phyloP scores from a whole-genome alignment of 2,797 vertebrate species.

The Acestrorhynchus altus region DNA sequence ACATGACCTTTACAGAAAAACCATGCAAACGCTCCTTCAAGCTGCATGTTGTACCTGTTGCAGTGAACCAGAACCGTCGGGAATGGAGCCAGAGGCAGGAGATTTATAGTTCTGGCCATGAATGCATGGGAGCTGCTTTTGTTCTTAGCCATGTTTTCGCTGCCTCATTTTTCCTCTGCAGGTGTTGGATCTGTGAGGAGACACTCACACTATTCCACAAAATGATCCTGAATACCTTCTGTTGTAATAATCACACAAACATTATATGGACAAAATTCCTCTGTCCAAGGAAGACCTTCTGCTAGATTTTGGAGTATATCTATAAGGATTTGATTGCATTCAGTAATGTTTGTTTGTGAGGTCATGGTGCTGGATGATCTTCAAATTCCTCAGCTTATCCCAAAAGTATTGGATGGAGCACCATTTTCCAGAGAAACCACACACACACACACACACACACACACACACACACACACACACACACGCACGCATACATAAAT shows the following conservation, averaged over 20 bases:
- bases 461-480: too few relatives aligned
- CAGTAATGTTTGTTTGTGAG: too few relatives aligned
- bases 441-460: too few relatives aligned
- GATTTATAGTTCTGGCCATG: slow-evolving; percentile 53
- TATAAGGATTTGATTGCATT: too few relatives aligned
- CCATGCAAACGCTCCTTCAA: slow-evolving; percentile 40
- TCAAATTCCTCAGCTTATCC: too few relatives aligned
- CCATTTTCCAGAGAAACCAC: too few relatives aligned
- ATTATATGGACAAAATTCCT: slow-evolving; percentile 32
- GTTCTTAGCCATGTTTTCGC: slow-evolving; percentile 45
- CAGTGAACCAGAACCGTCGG: slow-evolving; percentile 44
- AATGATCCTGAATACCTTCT: slow-evolving; percentile 21
- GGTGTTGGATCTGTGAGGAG: slow-evolving; percentile 48
- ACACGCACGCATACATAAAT: too few relatives aligned
- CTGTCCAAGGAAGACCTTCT: too few relatives aligned
- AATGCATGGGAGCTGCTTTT: slow-evolving; percentile 48
- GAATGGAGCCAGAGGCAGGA: slow-evolving; percentile 47
- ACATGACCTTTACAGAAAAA: slow-evolving; percentile 39
- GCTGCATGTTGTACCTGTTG: slow-evolving; percentile 41
- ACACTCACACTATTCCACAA: slow-evolving; percentile 20
- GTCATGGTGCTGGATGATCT: too few relatives aligned
- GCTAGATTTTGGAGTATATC: too few relatives aligned
- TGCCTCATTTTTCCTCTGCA: slow-evolving; percentile 27
- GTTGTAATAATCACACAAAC: slow-evolving; percentile 26
- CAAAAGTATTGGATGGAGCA: too few relatives aligned